Evolutionary conservation across 2,888 invertebrate genomes (phyloP).

Genomic region (Latrodectus hesperus): DNA sequence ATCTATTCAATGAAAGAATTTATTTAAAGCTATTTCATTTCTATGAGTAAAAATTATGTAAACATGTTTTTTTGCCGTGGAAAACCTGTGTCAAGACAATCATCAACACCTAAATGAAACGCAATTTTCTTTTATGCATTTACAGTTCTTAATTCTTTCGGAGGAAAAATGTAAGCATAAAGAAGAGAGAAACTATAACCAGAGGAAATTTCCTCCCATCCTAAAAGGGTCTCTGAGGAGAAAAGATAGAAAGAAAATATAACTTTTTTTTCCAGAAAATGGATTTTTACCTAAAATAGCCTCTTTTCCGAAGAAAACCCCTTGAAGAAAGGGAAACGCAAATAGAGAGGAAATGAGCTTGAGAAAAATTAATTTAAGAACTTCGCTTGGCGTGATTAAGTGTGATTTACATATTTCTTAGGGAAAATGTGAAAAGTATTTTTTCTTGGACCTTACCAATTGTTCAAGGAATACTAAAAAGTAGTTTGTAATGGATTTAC

Average conservation of each 20-base stretch:
- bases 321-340: neutral
- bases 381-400: slow-evolving; percentile 22
- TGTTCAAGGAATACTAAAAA: neutral
- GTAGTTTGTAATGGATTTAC: neutral
- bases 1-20: too few species aligned
- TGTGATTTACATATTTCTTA: slow-evolving; percentile 22
- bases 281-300: slow-evolving; percentile 20
- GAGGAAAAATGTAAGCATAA: neutral
- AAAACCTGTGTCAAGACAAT: too few species aligned
- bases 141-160: too few species aligned
- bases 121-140: too few species aligned
- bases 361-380: slow-evolving; percentile 27
- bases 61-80: too few species aligned
- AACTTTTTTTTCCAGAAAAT: slow-evolving; percentile 7
- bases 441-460: neutral
- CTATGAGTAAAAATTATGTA: too few species aligned
- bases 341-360: neutral
- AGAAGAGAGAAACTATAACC: neutral
- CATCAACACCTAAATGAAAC: too few species aligned
- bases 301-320: neutral
- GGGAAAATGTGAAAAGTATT: neutral
- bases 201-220: too few species aligned
- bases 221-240: neutral
- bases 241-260: neutral
- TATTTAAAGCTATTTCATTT: too few species aligned